phyloP scores from a whole-genome alignment of 2,797 vertebrate genomes.

The Eutrigla gurnardus region DNA sequence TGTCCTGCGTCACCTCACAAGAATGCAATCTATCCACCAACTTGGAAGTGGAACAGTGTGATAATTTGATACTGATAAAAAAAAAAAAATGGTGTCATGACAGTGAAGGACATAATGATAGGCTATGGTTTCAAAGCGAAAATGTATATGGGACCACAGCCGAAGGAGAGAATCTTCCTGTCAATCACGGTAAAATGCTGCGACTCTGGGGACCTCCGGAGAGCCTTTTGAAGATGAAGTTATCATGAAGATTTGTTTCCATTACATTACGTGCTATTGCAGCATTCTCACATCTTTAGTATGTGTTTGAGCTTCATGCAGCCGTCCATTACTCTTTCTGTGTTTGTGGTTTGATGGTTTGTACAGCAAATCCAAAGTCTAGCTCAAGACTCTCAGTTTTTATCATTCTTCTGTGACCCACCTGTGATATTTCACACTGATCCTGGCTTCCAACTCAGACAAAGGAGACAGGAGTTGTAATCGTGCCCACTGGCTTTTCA shows the following conservation, averaged over 20 bases:
- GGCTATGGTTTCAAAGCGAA: constrained; percentile 63
- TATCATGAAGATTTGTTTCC: constrained; percentile 41
- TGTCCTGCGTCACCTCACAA: constrained; percentile 56
- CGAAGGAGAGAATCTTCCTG: constrained; percentile 41
- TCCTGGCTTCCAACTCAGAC: not conserved
- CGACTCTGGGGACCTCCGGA: constrained; percentile 36
- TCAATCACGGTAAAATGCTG: constrained; percentile 50
- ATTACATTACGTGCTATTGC: constrained; percentile 26
- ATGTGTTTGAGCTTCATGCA: constrained; percentile 20
- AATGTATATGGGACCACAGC: constrained; percentile 62
- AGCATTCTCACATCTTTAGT: constrained; percentile 21
- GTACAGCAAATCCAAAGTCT: constrained; percentile 20
- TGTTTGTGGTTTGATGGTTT: constrained; percentile 40
- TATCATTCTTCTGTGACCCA: constrained; percentile 11
- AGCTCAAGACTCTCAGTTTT: constrained; percentile 24
- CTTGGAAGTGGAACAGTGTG: constrained; percentile 60
- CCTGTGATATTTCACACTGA: constrained; percentile 18
- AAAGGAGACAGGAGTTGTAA: constrained; percentile 26
- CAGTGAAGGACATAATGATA: constrained; percentile 63
- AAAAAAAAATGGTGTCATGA: constrained; percentile 74
- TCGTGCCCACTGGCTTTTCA: constrained; percentile 10
- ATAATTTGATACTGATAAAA: constrained; percentile 75
- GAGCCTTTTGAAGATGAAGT: constrained; percentile 39
- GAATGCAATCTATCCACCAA: constrained; percentile 72
- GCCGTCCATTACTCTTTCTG: constrained; percentile 6